Evolutionary conservation across 2,113 vertebrate species (phyloP).

Genomic region (Motacilla alba): DNA sequence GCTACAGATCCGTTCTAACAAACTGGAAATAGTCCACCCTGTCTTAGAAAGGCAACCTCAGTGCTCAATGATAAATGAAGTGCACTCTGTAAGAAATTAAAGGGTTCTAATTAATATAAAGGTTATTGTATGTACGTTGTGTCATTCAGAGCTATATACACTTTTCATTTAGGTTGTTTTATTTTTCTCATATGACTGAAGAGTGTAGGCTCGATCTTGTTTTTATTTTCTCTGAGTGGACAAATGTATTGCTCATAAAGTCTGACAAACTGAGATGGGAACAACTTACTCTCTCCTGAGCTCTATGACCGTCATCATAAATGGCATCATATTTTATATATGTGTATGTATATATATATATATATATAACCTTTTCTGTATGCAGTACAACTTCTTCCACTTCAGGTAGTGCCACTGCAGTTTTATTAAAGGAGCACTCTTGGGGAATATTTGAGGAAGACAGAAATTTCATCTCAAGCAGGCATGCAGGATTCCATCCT

Average conservation of each 20-base stretch:
- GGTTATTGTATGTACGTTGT: neutral
- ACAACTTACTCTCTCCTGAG: neutral
- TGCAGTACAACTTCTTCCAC: conserved; percentile 28
- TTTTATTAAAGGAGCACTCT: conserved; percentile 49
- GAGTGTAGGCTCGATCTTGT: neutral
- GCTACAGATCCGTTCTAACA: neutral
- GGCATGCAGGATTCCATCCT: neutral
- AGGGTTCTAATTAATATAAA: neutral
- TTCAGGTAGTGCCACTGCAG: neutral
- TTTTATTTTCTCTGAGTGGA: neutral
- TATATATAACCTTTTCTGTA: conserved; percentile 34
- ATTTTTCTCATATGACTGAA: neutral
- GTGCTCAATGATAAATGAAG: neutral
- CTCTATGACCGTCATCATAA: conserved; percentile 23
- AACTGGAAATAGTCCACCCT: conserved; percentile 11
- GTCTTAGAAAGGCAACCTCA: neutral
- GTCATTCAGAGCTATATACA: neutral
- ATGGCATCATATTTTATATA: conserved; percentile 11
- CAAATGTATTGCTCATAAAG: conserved; percentile 12
- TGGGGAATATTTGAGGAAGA: neutral
- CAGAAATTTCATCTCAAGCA: conserved; percentile 15
- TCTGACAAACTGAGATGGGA: conserved; percentile 12
- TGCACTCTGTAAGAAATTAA: neutral
- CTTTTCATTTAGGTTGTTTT: neutral
- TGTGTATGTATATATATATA: neutral